These are phyloP conservation scores for Cephus rjabovi DNA, from an alignment of 2,888 invertebrate species.

Conservation along the genomic window DNA sequence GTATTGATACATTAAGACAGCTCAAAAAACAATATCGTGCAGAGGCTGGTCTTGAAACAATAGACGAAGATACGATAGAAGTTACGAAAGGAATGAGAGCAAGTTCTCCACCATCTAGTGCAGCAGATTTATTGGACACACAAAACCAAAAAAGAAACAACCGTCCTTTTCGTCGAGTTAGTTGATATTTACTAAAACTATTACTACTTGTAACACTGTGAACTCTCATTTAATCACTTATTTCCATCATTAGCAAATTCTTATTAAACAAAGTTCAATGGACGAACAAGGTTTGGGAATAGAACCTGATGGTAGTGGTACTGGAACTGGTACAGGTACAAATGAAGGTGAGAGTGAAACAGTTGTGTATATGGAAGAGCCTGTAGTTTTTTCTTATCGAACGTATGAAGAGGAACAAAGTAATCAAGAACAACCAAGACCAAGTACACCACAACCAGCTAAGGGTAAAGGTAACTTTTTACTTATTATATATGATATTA, in stretches of 20 bases:
- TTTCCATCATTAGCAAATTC: slow-evolving; percentile 69
- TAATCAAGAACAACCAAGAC: slow-evolving; percentile 65
- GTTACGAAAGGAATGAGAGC: slow-evolving; percentile 95
- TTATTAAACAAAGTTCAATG: slow-evolving; percentile 92
- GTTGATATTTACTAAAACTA: slow-evolving; percentile 27
- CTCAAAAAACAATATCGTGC: slow-evolving; percentile 80
- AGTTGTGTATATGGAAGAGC: slow-evolving; percentile 56
- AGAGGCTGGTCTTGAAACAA: slow-evolving; percentile 78
- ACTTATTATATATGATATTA: slow-evolving; percentile 12
- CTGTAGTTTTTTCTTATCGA: slow-evolving; percentile 40
- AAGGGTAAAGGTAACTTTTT: slow-evolving; percentile 54
- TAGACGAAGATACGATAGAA: slow-evolving; percentile 93
- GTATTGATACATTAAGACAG: slow-evolving; percentile 84
- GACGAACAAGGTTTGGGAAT: slow-evolving; percentile 80
- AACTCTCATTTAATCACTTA: slow-evolving; percentile 7
- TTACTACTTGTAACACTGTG: background rate
- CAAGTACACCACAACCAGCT: slow-evolving; percentile 66
- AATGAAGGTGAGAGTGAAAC: slow-evolving; percentile 68
- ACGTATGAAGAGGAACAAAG: slow-evolving; percentile 61
- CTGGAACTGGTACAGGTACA: slow-evolving; percentile 41
- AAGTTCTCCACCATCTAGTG: slow-evolving; percentile 94
- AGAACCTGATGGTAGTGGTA: slow-evolving; percentile 50
- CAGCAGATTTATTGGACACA: slow-evolving; percentile 88
- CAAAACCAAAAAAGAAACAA: slow-evolving; percentile 84
- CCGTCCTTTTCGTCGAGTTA: slow-evolving; percentile 76